These are phyloP conservation scores for Spodoptera exigua DNA, from an alignment of 2,888 invertebrate genomes.

Conservation along the genomic window DNA sequence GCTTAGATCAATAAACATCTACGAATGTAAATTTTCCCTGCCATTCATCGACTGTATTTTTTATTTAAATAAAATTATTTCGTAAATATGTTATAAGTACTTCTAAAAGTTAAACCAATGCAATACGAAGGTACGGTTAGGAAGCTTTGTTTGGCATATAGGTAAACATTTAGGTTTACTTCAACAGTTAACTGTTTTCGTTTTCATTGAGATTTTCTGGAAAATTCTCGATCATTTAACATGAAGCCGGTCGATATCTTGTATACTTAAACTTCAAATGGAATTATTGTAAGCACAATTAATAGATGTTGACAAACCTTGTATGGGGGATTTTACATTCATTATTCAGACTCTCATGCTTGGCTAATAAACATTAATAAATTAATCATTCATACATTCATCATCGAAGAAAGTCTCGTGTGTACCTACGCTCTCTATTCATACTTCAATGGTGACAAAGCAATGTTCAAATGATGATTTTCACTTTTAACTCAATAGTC, in stretches of 20 bases:
- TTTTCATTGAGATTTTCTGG: slow-evolving; percentile 20
- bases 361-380: slow-evolving; percentile 17
- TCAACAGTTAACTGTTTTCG: too few relatives aligned
- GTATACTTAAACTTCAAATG: background rate
- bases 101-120: too few relatives aligned
- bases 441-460: slow-evolving; percentile 19
- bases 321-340: slow-evolving; percentile 8
- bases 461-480: background rate
- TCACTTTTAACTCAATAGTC: too few relatives aligned
- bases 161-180: too few relatives aligned
- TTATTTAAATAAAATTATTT: too few relatives aligned
- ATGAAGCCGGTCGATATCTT: slow-evolving; percentile 5
- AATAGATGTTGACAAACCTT: slow-evolving; percentile 40
- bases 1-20: too few relatives aligned
- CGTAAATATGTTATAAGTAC: too few relatives aligned
- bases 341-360: slow-evolving; percentile 3
- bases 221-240: background rate
- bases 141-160: too few relatives aligned
- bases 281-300: slow-evolving; percentile 15
- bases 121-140: too few relatives aligned
- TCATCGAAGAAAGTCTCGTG: slow-evolving; percentile 21
- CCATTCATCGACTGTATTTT: too few relatives aligned
- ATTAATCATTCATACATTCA: slow-evolving; percentile 24
- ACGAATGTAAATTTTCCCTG: too few relatives aligned
- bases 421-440: slow-evolving; percentile 18